Evolutionary conservation across 1,140 invertebrate genomes (phyloP).

Genomic region (Cydia strobilella): DNA sequence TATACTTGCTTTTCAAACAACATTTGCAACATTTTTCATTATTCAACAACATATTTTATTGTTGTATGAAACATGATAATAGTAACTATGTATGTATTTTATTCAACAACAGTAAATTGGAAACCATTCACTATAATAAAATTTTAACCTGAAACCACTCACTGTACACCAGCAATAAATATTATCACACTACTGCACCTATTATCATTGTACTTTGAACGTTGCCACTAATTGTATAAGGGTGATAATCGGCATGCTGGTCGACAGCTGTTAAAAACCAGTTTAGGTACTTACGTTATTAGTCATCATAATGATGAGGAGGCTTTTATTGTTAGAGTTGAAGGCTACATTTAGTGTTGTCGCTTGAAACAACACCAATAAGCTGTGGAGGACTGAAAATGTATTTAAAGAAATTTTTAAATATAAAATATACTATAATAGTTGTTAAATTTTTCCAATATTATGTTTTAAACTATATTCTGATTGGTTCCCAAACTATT

Average conservation of each 20-base stretch:
- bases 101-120: no score
- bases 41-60: no score
- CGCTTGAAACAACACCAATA: constrained; percentile 96
- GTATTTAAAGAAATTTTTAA: constrained; percentile 48
- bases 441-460: no score
- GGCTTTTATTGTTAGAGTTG: constrained; percentile 98
- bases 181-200: background rate
- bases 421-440: no score
- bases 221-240: background rate
- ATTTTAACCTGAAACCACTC: no score
- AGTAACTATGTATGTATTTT: no score
- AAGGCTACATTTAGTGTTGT: constrained; percentile 99
- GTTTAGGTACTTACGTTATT: constrained; percentile 94
- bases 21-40: no score
- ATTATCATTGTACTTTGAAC: background rate
- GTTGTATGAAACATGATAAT: no score
- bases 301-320: constrained; percentile 99
- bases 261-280: background rate
- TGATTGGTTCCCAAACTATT: no score
- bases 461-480: no score
- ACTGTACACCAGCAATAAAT: background rate
- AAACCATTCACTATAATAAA: no score
- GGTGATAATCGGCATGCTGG: background rate
- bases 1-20: no score
- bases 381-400: constrained; percentile 90